These are phyloP conservation scores for Mungos mungo DNA, from an alignment of 2,113 vertebrate genomes.

Conservation along the genomic window DNA sequence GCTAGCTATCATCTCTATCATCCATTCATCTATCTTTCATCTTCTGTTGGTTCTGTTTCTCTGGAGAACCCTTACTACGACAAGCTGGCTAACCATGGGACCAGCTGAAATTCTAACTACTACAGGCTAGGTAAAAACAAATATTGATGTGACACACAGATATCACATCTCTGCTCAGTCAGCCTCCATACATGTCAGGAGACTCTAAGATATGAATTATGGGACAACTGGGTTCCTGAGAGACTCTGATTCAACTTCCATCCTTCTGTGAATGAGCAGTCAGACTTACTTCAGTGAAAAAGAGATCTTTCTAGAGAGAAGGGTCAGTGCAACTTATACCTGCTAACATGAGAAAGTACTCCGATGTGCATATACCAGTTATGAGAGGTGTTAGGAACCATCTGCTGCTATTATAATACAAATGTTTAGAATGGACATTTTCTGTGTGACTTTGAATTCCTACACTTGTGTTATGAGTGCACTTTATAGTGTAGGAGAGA, in stretches of 20 bases:
- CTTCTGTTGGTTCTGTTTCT: background rate
- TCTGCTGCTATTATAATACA: background rate
- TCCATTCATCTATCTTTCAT: too few relatives aligned
- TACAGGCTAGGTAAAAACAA: background rate
- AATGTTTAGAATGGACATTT: background rate
- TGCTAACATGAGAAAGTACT: background rate
- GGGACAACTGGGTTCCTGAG: background rate
- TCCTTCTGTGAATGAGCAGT: background rate
- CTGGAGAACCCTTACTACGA: background rate
- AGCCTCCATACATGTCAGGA: background rate
- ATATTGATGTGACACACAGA: background rate
- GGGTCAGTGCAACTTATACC: fast-evolving
- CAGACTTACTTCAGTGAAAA: background rate
- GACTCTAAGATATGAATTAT: background rate
- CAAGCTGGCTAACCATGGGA: background rate
- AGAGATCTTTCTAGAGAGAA: background rate
- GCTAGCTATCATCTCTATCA: too few relatives aligned
- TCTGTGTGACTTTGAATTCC: background rate
- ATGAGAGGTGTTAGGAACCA: background rate
- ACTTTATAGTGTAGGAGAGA: background rate
- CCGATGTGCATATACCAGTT: too few relatives aligned
- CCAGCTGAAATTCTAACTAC: background rate
- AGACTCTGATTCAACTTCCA: background rate
- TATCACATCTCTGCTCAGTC: background rate
- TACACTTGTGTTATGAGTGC: background rate